Evolutionary conservation across 2,797 vertebrate species (phyloP), one percentile per base, ranked within the genome.

Genomic region (Pangasius macronema): DNA sequence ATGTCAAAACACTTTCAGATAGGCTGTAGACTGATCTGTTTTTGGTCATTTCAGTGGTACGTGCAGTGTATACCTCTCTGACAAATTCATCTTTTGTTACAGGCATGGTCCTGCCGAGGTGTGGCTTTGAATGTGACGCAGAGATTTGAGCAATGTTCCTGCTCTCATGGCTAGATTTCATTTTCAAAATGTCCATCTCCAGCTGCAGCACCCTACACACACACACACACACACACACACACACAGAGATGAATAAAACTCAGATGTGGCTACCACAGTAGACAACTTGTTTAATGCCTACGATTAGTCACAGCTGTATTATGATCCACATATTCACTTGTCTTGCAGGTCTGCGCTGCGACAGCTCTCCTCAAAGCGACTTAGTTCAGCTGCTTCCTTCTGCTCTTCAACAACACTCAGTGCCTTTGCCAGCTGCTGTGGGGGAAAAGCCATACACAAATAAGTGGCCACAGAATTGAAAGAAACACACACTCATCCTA

Each of bases 121-220:
- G 63, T 49, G 82, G 51, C 7, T 65, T 46, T 33, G 59, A 61
- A 9, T 68, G 27, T 36, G 70, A 85, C 14, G 61, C 30, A 87
- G 89, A 84, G 3, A 42, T 84, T 68, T 63, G 46, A 46, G 46
- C 53, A 33, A 30, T 22, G 24, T 39, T 76, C 18, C 57, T 57
- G 84, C 86, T 90, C 51, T 93, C 92, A 83, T 95, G 88, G 89
- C 20, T 82, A 33, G 82, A 91, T 89, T 89, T 95, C 84, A 95
- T 92, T 86, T 95, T 95, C 84, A 92, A 68, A 89, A 96, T 88
- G 68, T 96, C 95, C 86, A 90, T 90, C 90, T 96, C 94, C 90
- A 96, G 87, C 87, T 93, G 91, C n/a, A 94, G 88, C 89, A 96
- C 92, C 92, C 95, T 96, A 42, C 7, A 65, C 75, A 70, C 72